Evolutionary conservation across 2,113 vertebrate genomes (phyloP).

Genomic region (Paradoxurus hermaphroditus): DNA sequence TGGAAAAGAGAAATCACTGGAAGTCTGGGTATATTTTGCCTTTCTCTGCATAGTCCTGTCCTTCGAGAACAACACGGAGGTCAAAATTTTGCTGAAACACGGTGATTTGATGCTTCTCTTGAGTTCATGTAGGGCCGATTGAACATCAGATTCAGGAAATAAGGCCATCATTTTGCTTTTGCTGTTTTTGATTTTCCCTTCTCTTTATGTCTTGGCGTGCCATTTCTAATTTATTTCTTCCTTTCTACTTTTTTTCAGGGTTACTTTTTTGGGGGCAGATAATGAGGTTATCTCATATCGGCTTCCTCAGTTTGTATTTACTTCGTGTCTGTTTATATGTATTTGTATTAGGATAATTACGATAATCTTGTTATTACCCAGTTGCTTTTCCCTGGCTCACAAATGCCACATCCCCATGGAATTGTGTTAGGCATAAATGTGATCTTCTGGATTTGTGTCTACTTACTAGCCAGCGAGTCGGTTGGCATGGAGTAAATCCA

Average conservation of each 20-base stretch:
- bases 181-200: neutral
- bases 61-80: neutral
- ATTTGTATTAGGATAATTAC: neutral
- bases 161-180: neutral
- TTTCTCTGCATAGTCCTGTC: neutral
- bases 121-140: constrained; percentile 50
- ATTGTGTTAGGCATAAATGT: too few species aligned
- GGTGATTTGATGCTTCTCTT: constrained; percentile 60
- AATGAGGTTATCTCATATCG: neutral
- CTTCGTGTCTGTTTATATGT: neutral
- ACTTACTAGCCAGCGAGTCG: neutral
- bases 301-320: neutral
- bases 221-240: constrained; percentile 33
- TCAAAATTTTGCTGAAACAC: neutral
- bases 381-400: neutral
- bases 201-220: neutral
- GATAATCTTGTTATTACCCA: neutral
- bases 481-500: neutral
- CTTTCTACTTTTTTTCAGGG: neutral
- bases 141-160: constrained; percentile 43
- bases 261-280: neutral
- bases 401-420: neutral
- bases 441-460: neutral
- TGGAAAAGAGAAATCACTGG: neutral
- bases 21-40: neutral